phyloP scores from a whole-genome alignment of 2,888 invertebrate genomes.

The Uloborus plumipes region DNA sequence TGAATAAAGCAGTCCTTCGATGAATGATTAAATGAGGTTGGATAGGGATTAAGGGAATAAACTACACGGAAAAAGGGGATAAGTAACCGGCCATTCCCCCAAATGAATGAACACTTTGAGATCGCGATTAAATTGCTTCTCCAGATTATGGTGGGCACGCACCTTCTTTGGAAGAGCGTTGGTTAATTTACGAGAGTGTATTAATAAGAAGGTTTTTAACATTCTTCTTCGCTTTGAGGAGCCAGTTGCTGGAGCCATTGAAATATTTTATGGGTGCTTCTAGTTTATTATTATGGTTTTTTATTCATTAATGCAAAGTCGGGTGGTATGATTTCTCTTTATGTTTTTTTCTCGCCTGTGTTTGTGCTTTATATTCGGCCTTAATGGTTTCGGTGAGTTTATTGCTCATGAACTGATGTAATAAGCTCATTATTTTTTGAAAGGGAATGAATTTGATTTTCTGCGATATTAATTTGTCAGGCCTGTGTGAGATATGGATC shows the following conservation, averaged over 20 bases:
- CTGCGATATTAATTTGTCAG: slow-evolving; percentile 1
- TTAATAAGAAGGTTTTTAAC: slow-evolving; percentile 21
- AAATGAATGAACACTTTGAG: slow-evolving; percentile 38
- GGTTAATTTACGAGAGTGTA: slow-evolving; percentile 55
- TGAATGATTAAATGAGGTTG: slow-evolving; percentile 49
- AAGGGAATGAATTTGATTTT: slow-evolving; percentile 21
- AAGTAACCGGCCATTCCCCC: slow-evolving; percentile 19
- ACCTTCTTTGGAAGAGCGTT: slow-evolving; percentile 9
- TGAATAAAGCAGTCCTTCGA: slow-evolving; percentile 24
- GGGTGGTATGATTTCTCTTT: slow-evolving; percentile 17
- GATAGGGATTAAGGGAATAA: slow-evolving; percentile 40
- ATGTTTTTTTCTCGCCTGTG: slow-evolving; percentile 25
- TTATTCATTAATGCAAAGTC: slow-evolving; percentile 35
- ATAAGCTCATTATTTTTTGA: slow-evolving; percentile 44
- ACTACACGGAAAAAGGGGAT: slow-evolving; percentile 12
- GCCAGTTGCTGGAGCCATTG: slow-evolving; percentile 20
- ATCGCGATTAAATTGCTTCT: slow-evolving; percentile 40
- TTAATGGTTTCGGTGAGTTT: slow-evolving; percentile 23
- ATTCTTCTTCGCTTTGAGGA: background rate
- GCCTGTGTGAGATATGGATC: no score
- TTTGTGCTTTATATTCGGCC: slow-evolving; percentile 12
- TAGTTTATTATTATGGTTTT: slow-evolving; percentile 5
- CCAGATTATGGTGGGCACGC: slow-evolving; percentile 46
- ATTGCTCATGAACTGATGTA: slow-evolving; percentile 43
- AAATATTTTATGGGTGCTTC: slow-evolving; percentile 29